A percentile compares a stretch with the other conserved stretches of the same genome.
These are phyloP conservation scores for Microplitis deprimator DNA, from an alignment of 2,888 invertebrate species.

Conservation along the genomic window DNA sequence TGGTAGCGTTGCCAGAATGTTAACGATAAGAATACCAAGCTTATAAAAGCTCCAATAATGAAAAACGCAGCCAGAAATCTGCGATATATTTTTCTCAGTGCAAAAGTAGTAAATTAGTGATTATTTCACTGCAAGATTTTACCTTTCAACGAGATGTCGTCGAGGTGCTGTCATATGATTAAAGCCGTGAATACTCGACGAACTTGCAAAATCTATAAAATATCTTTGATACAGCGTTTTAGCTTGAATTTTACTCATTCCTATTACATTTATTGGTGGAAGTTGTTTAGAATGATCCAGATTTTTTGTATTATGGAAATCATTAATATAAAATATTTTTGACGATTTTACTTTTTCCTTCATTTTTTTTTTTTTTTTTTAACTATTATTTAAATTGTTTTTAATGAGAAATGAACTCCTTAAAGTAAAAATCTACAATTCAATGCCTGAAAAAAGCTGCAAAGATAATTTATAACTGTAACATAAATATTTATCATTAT, in stretches of 20 bases:
- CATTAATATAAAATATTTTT: conserved; percentile 19
- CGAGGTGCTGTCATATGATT: conserved; percentile 59
- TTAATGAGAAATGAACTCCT: neutral
- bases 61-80: conserved; percentile 52
- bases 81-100: neutral
- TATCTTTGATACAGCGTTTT: conserved; percentile 51
- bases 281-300: neutral
- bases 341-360: neutral
- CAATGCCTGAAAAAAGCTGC: neutral
- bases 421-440: neutral
- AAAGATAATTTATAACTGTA: neutral
- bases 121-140: neutral
- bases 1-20: conserved; percentile 58
- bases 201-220: conserved; percentile 56
- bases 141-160: conserved; percentile 59
- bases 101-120: neutral
- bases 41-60: conserved; percentile 52
- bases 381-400: neutral
- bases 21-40: conserved; percentile 52
- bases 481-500: neutral
- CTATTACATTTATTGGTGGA: conserved; percentile 37
- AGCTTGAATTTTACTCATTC: conserved; percentile 55
- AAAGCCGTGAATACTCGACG: conserved; percentile 58
- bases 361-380: no score
- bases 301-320: conserved; percentile 7